A percentile compares a stretch with the other conserved stretches of the same genome.
Evolutionary conservation across 2,113 vertebrate genomes (phyloP).

Genomic region (Parus major): DNA sequence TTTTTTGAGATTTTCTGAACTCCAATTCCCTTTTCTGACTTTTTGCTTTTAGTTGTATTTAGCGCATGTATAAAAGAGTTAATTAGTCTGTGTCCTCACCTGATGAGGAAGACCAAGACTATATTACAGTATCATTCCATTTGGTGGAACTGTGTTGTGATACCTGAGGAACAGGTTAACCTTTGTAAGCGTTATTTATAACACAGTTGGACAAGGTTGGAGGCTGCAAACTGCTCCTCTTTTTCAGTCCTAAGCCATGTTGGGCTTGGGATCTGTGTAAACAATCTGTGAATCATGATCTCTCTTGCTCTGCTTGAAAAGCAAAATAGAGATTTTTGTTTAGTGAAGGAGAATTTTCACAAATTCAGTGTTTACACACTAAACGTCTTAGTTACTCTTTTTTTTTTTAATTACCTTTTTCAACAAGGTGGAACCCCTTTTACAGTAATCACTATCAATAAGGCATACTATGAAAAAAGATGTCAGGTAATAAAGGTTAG

Average conservation of each 20-base stretch:
- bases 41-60: background rate
- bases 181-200: background rate
- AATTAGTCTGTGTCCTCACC: background rate
- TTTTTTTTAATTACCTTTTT: background rate
- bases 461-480: background rate
- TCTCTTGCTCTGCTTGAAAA: slow-evolving; percentile 42
- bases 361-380: background rate
- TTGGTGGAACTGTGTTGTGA: background rate
- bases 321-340: slow-evolving; percentile 16
- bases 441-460: background rate
- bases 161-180: background rate
- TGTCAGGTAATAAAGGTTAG: background rate
- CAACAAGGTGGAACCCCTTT: background rate
- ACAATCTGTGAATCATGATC: background rate
- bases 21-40: background rate
- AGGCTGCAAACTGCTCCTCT: background rate
- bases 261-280: background rate
- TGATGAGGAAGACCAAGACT: background rate
- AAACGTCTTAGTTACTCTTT: background rate
- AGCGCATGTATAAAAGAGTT: background rate
- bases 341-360: background rate
- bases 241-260: background rate
- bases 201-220: background rate
- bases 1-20: background rate
- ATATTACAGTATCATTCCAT: background rate